Evolutionary conservation across 92 coral and sea anemone genomes (phyloP), one percentile per base, ranked within the genome.

Genomic region (Epizoanthus scotinus): DNA sequence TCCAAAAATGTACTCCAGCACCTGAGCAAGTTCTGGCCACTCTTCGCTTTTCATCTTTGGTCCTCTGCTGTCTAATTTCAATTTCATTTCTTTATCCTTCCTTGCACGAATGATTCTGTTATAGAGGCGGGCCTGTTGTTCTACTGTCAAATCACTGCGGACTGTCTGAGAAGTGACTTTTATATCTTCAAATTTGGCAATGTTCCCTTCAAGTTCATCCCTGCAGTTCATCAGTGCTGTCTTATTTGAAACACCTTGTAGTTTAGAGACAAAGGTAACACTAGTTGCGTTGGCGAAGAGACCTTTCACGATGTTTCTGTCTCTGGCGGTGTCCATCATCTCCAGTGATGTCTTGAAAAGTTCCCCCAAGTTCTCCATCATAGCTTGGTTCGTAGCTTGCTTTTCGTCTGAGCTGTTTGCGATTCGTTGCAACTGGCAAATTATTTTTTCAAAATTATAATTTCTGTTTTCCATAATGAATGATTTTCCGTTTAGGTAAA

Each of bases 221-320:
- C 83, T 75, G 69, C 78, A 75, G 77, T 75, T 84, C 67, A 38
- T 47, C 10, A 75, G 27, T 22, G 77, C 83, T 0, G 70, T 64
- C 44, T 42, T 63, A 67, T 84, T 84, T 26, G 68, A 58, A 28
- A 61, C 36, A 36, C 65, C 55, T 63, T 53, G 64, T 74, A 84
- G 19, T 65, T 84, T 84, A 19, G 87, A 29, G 31, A 77, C 87
- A 73, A 64, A 84, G 57, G 42, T 53, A 17, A 64, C 71, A 53
- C 89, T 79, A 5, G 85, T 85, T 69, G 73, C 81, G 61, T 71
- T 28, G 6, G 89, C 36, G 26, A 85, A 79, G n/a, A n/a, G n/a
- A n/a, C n/a, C n/a, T n/a, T n/a, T n/a, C n/a, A n/a, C n/a, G n/a
- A n/a, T n/a, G 52, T 75, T 62, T 64, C 60, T 63, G 66, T 53